Conservation (phyloP, 2,113 vertebrate species). For the Austrofundulus limnaeus region DNA sequence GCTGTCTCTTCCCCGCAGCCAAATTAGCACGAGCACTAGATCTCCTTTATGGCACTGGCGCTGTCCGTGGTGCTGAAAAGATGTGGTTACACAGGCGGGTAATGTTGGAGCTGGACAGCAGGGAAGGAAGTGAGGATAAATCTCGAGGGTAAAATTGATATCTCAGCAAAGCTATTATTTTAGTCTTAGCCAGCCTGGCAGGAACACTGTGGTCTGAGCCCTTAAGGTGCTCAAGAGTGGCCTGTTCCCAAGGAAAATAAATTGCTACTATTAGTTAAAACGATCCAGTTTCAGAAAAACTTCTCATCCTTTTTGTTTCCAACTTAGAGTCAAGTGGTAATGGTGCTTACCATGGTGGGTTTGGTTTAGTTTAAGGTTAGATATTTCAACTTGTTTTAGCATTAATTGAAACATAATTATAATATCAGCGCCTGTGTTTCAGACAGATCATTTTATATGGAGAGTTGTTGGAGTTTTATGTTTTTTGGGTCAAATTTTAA, state of each 20-base stretch:
- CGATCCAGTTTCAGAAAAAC: constrained; percentile 8
- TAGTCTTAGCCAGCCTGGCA: constrained; percentile 49
- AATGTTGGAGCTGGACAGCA: too few species aligned
- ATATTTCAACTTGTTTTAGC: not conserved
- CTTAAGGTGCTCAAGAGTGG: constrained; percentile 32
- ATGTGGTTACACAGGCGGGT: constrained; percentile 57
- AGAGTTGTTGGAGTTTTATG: too few species aligned
- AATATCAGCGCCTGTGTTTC: too few species aligned
- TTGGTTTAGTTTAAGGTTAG: not conserved
- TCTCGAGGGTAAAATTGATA: constrained; percentile 55
- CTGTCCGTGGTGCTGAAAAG: constrained; percentile 66
- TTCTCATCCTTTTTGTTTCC: not conserved
- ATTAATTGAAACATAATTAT: not conserved
- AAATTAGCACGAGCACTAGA: constrained; percentile 60
- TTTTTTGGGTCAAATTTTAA: too few species aligned
- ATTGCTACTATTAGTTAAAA: constrained; percentile 16
- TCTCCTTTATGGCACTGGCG: constrained; percentile 58
- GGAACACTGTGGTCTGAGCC: constrained; percentile 28
- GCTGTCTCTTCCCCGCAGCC: constrained; percentile 48
- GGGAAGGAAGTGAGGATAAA: constrained; percentile 54
- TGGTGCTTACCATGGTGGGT: too few species aligned
- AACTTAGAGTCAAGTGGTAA: too few species aligned
- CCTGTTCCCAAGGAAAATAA: constrained; percentile 33
- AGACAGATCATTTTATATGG: too few species aligned
- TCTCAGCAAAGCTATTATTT: constrained; percentile 60